Evolutionary conservation across 2,113 vertebrate genomes (phyloP).

Genomic region (Ciconia stormi): DNA sequence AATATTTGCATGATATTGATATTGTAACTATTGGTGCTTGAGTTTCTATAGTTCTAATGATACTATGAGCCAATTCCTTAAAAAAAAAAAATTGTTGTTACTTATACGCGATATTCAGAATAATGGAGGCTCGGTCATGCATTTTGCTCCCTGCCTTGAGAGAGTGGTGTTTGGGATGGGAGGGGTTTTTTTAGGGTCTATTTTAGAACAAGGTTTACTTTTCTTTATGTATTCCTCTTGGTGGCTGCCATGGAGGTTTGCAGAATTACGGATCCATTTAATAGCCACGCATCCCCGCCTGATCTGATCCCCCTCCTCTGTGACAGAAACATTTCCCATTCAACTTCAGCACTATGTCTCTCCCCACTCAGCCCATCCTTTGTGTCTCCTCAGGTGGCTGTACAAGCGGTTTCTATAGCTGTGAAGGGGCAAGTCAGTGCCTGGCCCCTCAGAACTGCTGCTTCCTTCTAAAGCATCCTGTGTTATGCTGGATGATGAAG

Average conservation of each 20-base stretch:
- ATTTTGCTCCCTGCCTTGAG: not conserved
- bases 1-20: not conserved
- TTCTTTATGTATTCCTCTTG: not conserved
- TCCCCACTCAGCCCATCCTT: not conserved
- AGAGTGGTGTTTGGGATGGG: not conserved
- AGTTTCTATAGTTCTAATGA: not conserved
- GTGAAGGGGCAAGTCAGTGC: not conserved
- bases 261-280: not conserved
- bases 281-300: not conserved
- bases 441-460: not conserved
- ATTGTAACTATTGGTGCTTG: not conserved
- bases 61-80: not conserved
- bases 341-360: not conserved
- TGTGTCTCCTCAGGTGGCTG: not conserved
- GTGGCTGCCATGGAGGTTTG: not conserved
- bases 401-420: not conserved
- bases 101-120: not conserved
- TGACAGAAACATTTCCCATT: not conserved
- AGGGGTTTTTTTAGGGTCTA: not conserved
- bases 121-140: not conserved
- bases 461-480: not conserved
- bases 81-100: not conserved
- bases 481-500: not conserved
- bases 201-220: not conserved
- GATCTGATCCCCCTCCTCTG: not conserved